Conservation (phyloP, 2,888 invertebrate species). For the Ormyrus rosae region DNA sequence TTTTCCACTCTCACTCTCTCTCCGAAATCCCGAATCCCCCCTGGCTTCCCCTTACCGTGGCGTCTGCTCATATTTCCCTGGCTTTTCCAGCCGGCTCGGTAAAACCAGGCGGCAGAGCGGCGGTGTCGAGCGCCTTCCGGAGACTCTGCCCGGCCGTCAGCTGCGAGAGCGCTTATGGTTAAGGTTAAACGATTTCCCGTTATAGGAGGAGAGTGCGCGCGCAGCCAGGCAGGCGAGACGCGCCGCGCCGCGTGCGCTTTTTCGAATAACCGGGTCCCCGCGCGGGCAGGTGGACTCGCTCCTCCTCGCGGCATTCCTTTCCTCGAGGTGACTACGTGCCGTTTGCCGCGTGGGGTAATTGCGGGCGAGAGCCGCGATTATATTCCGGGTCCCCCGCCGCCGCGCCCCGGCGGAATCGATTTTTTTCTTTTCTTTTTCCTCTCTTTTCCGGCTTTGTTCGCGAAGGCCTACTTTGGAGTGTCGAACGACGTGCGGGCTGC, state of each 20-base stretch:
- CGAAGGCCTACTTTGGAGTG: no score
- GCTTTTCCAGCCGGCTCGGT: neutral
- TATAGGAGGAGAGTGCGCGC: neutral
- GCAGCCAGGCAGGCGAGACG: neutral
- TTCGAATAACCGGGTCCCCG: neutral
- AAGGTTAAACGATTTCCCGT: slow-evolving; percentile 14
- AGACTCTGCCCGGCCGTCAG: slow-evolving; percentile 31
- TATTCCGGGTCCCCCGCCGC: no score
- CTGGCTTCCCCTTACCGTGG: slow-evolving; percentile 14
- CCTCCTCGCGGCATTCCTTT: neutral
- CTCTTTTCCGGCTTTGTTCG: neutral
- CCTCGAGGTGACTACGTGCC: neutral
- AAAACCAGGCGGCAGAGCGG: neutral
- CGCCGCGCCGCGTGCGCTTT: neutral
- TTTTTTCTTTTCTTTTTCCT: no score
- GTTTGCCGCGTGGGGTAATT: neutral
- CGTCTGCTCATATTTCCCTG: slow-evolving; percentile 36
- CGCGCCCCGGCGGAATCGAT: no score
- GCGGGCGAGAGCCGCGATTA: no score
- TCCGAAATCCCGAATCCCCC: no score
- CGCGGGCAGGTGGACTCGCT: neutral
- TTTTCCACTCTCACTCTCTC: neutral
- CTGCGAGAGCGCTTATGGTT: no score
- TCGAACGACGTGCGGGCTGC: no score
- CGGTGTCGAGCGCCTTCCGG: slow-evolving; percentile 22